Evolutionary conservation across 2,113 vertebrate genomes (phyloP), one percentile per base, ranked within the genome.

Genomic region (Eolophus roseicapilla): DNA sequence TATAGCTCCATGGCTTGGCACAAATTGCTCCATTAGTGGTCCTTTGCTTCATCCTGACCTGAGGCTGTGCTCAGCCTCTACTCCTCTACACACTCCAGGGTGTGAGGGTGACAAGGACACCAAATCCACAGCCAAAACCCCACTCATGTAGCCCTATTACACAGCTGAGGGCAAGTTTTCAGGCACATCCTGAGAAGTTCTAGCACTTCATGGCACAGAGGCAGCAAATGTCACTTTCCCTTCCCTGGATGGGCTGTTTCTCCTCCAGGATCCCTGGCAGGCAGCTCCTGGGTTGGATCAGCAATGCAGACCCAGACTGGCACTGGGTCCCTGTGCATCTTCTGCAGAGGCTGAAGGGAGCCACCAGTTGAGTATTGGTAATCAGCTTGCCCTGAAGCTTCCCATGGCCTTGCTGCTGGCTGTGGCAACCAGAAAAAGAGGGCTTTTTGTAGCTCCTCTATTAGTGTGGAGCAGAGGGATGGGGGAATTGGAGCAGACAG

Each of bases 71-170:
- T 82, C 80, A 73, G 62, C 9, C 28, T 57, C 60, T 65, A 41
- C 44, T 78, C 28, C 9, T 43, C 33, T 7, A 39, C 39, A 39
- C 27, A 19, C 37, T 49, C 55, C 0, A 0, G 8, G 33, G 57
- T 9, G 52, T 33, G 68, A 21, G 0, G 3, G 41, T 37, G 55
- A 81, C 8, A 6, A 47, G 4, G 53, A 46, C 57, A 49, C 39
- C 4, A 1, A 1, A 29, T 21, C 41, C 2, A 0, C 20, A 83
- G 68, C 47, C 78, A 55, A 50, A 75, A 19, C 63, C 62, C n/a
- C 6, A 17, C 53, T 39, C 12, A 29, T 1, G 2, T 0, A 50
- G 59, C 43, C 29, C n/a, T 35, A 21, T 0, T 7, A 14, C 62
- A 1, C 18, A 57, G 31, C 68, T 41, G 31, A 50, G 41, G 28